phyloP scores from a whole-genome alignment of 2,113 vertebrate species.

The Pseudonaja textilis region DNA sequence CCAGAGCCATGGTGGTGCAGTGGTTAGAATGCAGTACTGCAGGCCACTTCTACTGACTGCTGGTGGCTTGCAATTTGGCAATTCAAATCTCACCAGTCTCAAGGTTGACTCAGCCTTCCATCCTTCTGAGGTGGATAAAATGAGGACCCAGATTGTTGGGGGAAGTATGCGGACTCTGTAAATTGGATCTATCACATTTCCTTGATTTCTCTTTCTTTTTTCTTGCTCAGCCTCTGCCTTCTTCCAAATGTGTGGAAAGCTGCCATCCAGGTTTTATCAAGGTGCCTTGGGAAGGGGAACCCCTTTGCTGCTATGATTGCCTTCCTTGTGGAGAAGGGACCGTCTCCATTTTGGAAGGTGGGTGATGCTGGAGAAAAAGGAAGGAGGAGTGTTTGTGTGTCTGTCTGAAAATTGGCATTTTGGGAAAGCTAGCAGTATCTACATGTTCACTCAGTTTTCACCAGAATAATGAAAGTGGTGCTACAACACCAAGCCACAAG shows the following conservation, averaged over 20 bases:
- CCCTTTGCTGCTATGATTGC: neutral
- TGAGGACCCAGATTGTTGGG: neutral
- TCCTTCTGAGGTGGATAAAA: neutral
- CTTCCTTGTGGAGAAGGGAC: neutral
- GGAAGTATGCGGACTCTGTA: neutral
- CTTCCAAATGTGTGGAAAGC: neutral
- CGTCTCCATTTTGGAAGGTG: neutral
- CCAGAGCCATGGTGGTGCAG: too few species aligned
- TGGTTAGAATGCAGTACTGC: too few species aligned
- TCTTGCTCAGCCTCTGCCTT: neutral
- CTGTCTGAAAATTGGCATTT: neutral
- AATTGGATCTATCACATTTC: neutral
- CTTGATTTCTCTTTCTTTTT: neutral
- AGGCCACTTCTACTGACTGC: too few species aligned
- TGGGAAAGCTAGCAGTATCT: neutral
- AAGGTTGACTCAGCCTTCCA: neutral
- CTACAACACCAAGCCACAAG: neutral
- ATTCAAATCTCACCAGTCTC: too few species aligned
- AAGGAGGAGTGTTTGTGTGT: neutral
- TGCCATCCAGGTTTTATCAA: neutral
- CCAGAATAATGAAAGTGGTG: neutral
- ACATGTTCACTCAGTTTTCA: neutral
- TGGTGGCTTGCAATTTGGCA: too few species aligned
- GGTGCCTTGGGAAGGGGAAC: neutral
- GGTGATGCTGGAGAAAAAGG: neutral